These are phyloP conservation scores for Eilema depressum DNA, from an alignment of 2,888 invertebrate species.

Conservation along the genomic window DNA sequence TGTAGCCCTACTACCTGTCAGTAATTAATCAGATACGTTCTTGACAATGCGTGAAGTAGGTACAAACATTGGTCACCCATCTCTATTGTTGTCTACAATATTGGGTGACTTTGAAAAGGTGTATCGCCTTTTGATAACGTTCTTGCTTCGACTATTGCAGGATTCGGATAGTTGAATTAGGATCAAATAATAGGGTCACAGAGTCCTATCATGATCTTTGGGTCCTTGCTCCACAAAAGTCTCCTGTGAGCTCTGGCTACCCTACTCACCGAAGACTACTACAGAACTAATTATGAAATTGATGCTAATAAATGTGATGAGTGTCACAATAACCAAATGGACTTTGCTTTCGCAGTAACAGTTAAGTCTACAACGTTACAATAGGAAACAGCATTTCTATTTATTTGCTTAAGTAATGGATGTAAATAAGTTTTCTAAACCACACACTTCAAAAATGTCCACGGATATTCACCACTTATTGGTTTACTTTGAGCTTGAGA, in stretches of 20 bases:
- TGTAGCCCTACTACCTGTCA: not conserved
- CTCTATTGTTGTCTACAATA: not conserved
- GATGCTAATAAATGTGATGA: not conserved
- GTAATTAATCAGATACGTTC: not conserved
- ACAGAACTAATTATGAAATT: too few species aligned
- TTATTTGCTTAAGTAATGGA: conserved; percentile 2
- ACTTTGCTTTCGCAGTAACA: not conserved
- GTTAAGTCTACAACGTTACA: not conserved
- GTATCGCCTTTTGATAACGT: not conserved
- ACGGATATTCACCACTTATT: not conserved
- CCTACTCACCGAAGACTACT: too few species aligned
- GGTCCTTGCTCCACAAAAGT: too few species aligned
- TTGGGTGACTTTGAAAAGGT: not conserved
- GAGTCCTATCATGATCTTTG: not conserved
- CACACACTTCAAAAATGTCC: too few species aligned
- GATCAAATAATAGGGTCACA: not conserved
- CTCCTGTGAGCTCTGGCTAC: too few species aligned
- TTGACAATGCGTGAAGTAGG: conserved; percentile 2
- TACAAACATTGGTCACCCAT: not conserved
- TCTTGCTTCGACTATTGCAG: not conserved
- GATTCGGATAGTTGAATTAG: too few species aligned
- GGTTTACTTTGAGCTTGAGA: too few species aligned
- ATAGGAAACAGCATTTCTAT: not conserved
- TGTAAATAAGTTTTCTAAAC: not conserved
- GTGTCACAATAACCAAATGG: not conserved